Base-by-base conservation (phyloP, 2,888 invertebrate genomes). In the Ophonus ardosiacus region DNA sequence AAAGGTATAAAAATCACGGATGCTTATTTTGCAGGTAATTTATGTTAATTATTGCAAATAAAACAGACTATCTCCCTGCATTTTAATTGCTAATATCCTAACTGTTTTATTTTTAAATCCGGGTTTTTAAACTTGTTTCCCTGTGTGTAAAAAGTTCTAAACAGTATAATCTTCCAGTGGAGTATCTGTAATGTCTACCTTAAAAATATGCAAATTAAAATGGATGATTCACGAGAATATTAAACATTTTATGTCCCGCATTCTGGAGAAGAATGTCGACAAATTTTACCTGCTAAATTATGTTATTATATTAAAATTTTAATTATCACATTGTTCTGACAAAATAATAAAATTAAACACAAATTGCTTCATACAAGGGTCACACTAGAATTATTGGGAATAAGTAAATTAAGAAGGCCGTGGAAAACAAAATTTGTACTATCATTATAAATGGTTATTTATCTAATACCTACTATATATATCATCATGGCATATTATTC, bases 31-130 rank as follows among this genome's bases (percentile, higher is more conserved):
- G 24, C 56, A 38, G 38, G 5, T 57, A 78, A 78, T 24, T 57
- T 78, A 78, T 78, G 78, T 31, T 74, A 78, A 78, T 78, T 57
- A 57, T 78, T 78, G 74, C 18, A 74, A 74, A 74, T 78, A 78
- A 51, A 51, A 51, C n/a, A 8, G 17, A 21, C 17, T 51, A 18
- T 8, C 43, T 74, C 18, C 17, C 21, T 21, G 43, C 18, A 74
- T 74, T 74, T 43, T 74, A 74, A 74, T 74, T 43, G 71, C 71
- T 43, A 43, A 74, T 74, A 51, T 74, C 71, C 71, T 18, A 74
- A 74, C 18, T 18, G 18, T 74, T 74, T 43, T 43, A 43, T 74
- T 74, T 43, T 43, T 74, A 43, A 43, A 74, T 40, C 18, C 71
- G 10, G 71, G 71, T 74, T 74, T 65, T 68, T 15, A 68, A 68